Evolutionary conservation across 2,888 invertebrate genomes (phyloP).

Genomic region (Drosophila robusta): DNA sequence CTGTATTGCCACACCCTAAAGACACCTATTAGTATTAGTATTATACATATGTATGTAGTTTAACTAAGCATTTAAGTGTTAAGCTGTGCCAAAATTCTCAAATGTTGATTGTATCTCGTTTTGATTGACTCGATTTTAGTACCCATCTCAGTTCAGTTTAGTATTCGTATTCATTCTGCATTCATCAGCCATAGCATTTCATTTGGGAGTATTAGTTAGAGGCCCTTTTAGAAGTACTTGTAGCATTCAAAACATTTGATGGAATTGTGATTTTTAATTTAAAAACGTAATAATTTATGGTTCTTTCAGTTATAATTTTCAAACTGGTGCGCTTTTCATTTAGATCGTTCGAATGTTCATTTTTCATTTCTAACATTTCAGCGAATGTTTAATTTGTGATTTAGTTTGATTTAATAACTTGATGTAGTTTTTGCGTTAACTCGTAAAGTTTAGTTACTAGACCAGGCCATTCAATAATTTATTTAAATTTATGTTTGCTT

Average conservation of each 20-base stretch:
- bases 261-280: not conserved
- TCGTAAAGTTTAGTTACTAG: no score
- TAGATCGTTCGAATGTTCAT: not conserved
- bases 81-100: conserved; percentile 71
- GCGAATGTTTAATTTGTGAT: not conserved
- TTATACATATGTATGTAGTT: conserved; percentile 20
- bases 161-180: not conserved
- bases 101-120: conserved; percentile 40
- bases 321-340: not conserved
- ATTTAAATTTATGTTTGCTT: no score
- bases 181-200: conserved; percentile 20
- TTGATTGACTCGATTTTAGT: conserved; percentile 29
- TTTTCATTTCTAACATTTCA: no score
- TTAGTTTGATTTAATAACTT: not conserved
- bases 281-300: not conserved
- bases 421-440: not conserved
- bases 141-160: conserved; percentile 27
- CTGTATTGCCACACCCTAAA: conserved; percentile 45
- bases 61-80: conserved; percentile 43
- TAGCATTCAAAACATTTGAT: not conserved
- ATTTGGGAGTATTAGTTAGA: conserved; percentile 22
- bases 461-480: no score
- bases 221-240: not conserved
- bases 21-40: conserved; percentile 71
- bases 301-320: not conserved